Base-by-base conservation (phyloP, 2,113 vertebrate species). In the Emydura subglobosa region DNA sequence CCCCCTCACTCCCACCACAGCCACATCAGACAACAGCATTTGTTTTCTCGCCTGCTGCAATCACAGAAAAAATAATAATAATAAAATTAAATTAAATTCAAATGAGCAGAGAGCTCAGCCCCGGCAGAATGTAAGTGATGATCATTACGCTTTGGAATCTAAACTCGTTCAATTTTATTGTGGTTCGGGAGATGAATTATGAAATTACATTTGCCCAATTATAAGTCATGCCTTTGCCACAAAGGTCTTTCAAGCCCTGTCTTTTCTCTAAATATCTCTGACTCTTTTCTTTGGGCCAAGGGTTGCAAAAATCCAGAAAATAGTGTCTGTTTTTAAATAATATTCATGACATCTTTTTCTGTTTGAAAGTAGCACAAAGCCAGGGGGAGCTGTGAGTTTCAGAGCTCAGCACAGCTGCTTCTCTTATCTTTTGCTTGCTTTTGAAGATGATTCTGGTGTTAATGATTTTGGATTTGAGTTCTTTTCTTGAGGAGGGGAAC, bases 161-260 rank as follows among this genome's bases (percentile, higher is more conserved):
- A 97, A 98, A 98, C 97, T 97, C 98, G 97, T 97, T 98, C 97
- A 97, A 98, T 98, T 98, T 96, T 97, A 94, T 95, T 97, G 97
- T 94, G 91, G 96, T 97, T 91, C 96, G 84, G 5, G 96, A 97
- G 96, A 98, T 97, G 96, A 98, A 96, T 97, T 98, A 97, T 97
- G 97, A 96, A 98, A 98, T 98, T 97, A 97, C 39, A 61, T 96
- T 91, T 74, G 44, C 95, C 90, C 98, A 95, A 98, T 97, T 97
- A 97, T 57, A 94, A 97, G 96, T 93, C 82, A 42, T 31, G 94
- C 95, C 95, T 97, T 80, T 21, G 91, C 97, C 96, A 85, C 19
- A 49, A 12, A 79, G 3, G 92, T 89, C 88, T 74, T 42, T 51
- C 93, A 10, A 13, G 65, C 78, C 93, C 92, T 31, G 87, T 82